Evolutionary conservation across 1,140 invertebrate species (phyloP), one percentile per base, ranked within the genome.

Genomic region (Ceratina australensis): DNA sequence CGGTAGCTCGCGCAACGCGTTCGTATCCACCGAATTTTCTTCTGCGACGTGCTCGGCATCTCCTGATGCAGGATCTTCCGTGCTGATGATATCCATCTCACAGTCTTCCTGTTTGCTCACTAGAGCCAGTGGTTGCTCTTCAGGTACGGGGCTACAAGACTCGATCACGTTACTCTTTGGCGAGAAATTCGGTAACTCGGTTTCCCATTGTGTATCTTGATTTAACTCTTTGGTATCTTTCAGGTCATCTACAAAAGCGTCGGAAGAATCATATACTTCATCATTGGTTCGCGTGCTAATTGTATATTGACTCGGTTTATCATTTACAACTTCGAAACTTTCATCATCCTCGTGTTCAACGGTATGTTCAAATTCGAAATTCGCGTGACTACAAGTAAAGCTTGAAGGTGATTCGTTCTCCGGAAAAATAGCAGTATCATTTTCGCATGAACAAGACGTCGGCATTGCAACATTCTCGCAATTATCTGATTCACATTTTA

Each of bases 41-140:
- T 64, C 71, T 52, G 15, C 61, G 49, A 22, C 52, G 50, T 12
- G 13, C 24, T 78, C 20, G 13, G n/a, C 10, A 13, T 72, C 54
- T 16, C 72, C 22, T 33, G 47, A 2, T 63, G 47, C 56, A 0
- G 10, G 10, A 28, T 78, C 75, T 72, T 72, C 75, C 10, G 33
- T 72, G 33, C 26, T 26, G 20, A 33, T 42, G 20, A 18, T 18
- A 26, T 72, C 50, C 8, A 16, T 18, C 18, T n/a, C 63, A 28
- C 28, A 61, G 42, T 78, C 57, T 49, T 61, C 24, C n/a, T 64
- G 68, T 18, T 47, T 20, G 8, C 72, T 72, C 18, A 56, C n/a
- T 64, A 78, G 63, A 20, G 56, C 54, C 28, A 64, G 67, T 56
- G 69, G 50, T 82, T 86, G 47, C 78, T 86, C 13, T 87, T 75